Conservation (phyloP, 1,140 invertebrate genomes). For the Saccostrea glomerata region DNA sequence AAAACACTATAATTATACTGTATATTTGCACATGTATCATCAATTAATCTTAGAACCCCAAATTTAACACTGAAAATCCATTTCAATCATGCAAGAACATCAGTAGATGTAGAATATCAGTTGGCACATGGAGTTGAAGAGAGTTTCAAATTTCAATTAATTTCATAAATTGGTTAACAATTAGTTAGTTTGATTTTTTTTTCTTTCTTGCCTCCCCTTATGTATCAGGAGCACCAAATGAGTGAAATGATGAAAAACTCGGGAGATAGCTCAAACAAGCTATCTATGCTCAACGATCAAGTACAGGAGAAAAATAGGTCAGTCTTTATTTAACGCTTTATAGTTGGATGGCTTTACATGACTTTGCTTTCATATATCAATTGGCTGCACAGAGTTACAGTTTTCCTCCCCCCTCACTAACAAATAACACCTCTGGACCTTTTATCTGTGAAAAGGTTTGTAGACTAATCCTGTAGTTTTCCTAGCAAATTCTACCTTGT, state of each 20-base stretch:
- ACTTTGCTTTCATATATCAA: slow-evolving; percentile 1
- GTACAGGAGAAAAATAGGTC: slow-evolving; percentile 77
- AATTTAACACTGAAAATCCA: background rate
- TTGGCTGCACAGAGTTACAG: background rate
- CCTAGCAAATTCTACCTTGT: background rate
- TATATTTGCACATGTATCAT: background rate
- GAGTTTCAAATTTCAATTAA: background rate
- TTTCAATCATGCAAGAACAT: background rate
- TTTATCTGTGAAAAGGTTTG: background rate
- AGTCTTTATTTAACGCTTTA: slow-evolving; percentile 62
- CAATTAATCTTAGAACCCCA: background rate
- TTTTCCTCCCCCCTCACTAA: background rate
- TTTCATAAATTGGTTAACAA: slow-evolving; percentile 1
- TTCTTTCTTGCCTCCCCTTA: slow-evolving; percentile 52
- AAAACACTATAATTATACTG: no score
- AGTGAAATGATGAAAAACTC: slow-evolving; percentile 78
- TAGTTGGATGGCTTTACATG: slow-evolving; percentile 31
- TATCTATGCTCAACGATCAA: slow-evolving; percentile 77
- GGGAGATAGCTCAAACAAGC: slow-evolving; percentile 77
- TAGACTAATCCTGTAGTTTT: background rate
- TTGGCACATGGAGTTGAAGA: slow-evolving; percentile 16
- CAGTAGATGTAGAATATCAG: background rate
- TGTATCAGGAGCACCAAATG: slow-evolving; percentile 74
- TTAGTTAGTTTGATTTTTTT: slow-evolving; percentile 41
- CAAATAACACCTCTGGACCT: background rate